Evolutionary conservation across 2,888 invertebrate genomes (phyloP).

Genomic region (Chrysolina americana): DNA sequence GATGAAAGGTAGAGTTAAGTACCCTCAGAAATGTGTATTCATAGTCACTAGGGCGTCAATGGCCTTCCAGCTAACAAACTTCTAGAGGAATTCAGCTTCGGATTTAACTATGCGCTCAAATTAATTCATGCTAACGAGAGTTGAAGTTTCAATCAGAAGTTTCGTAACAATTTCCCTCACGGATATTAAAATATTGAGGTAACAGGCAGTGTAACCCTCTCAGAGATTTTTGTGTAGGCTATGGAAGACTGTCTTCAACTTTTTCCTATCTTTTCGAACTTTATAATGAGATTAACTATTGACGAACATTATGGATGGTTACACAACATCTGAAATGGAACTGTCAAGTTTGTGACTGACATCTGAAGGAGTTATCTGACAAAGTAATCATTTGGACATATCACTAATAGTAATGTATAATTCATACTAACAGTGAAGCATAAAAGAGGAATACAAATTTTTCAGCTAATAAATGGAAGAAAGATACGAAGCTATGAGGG

Average conservation of each 20-base stretch:
- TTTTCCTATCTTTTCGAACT: too few species aligned
- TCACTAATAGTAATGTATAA: too few species aligned
- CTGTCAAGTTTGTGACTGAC: too few species aligned
- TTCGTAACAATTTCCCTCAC: background rate
- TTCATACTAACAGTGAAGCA: too few species aligned
- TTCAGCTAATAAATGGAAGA: too few species aligned
- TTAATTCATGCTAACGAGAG: conserved; percentile 5
- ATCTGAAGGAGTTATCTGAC: too few species aligned
- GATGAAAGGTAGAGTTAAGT: background rate
- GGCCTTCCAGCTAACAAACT: conserved; percentile 8
- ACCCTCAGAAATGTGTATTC: background rate
- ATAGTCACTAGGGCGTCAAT: background rate
- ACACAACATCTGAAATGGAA: too few species aligned
- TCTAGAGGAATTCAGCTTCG: background rate
- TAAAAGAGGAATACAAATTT: too few species aligned
- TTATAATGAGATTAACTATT: background rate
- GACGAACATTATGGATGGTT: background rate
- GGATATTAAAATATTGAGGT: background rate
- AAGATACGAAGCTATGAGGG: too few species aligned
- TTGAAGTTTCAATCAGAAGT: conserved; percentile 1
- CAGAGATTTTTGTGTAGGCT: background rate
- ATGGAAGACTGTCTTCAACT: background rate
- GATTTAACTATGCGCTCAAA: background rate
- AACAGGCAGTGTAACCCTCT: background rate
- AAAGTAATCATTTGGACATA: too few species aligned